phyloP scores from a whole-genome alignment of 2,888 invertebrate genomes.

The Apodemia hepburni region DNA sequence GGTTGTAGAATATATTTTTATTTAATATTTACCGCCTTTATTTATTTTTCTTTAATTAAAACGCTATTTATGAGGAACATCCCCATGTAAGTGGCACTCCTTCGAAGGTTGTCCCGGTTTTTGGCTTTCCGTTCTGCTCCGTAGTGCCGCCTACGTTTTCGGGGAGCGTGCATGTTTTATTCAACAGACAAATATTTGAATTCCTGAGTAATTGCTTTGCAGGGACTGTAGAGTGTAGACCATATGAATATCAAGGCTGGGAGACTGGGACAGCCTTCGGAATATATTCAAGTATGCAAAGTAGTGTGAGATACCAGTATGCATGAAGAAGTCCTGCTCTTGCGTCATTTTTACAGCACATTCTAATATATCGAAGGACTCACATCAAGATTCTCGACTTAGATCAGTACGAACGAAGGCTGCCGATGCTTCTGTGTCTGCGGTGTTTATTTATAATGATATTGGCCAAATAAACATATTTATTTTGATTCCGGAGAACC shows the following conservation, averaged over 20 bases:
- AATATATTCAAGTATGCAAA: constrained; percentile 39
- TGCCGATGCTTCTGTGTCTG: constrained; percentile 61
- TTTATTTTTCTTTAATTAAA: constrained; percentile 66
- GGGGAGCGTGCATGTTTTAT: constrained; percentile 69
- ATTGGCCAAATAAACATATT: constrained; percentile 79
- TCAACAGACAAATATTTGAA: constrained; percentile 51
- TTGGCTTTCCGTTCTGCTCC: constrained; percentile 77
- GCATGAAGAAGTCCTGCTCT: constrained; percentile 46
- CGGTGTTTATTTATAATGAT: constrained; percentile 63
- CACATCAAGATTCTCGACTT: constrained; percentile 27
- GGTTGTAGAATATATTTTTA: constrained; percentile 73
- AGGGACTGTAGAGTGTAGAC: constrained; percentile 50
- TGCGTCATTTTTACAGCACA: constrained; percentile 24
- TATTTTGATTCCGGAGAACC: constrained; percentile 79
- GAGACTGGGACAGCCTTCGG: constrained; percentile 76
- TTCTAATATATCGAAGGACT: constrained; percentile 27
- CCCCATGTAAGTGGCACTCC: constrained; percentile 73
- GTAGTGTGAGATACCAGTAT: constrained; percentile 47
- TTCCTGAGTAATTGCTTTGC: constrained; percentile 62
- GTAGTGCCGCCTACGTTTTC: constrained; percentile 47
- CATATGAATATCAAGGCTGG: constrained; percentile 21
- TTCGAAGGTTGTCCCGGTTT: constrained; percentile 82
- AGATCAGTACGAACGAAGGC: constrained; percentile 34
- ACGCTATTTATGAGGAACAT: constrained; percentile 58
- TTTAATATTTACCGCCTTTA: constrained; percentile 75